Conservation (phyloP, 2,113 vertebrate species). For the Grus americana region DNA sequence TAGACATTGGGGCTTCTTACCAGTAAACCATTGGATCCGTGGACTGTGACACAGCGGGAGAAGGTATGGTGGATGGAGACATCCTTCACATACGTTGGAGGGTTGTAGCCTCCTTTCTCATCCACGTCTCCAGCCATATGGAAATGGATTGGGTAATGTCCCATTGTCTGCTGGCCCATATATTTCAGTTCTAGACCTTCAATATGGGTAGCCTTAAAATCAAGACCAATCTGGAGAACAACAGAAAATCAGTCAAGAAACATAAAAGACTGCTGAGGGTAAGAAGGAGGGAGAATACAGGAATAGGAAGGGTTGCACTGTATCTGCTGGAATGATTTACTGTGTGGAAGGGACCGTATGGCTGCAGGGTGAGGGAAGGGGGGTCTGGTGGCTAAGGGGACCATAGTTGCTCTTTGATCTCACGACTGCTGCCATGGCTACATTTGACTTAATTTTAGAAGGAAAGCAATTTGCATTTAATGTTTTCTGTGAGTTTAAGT, state of each 20-base stretch:
- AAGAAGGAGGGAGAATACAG: neutral
- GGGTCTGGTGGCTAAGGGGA: neutral
- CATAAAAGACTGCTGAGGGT: neutral
- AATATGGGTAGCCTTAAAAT: constrained; percentile 87
- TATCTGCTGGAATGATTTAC: neutral
- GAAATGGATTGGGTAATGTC: constrained; percentile 96
- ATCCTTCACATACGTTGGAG: constrained; percentile 84
- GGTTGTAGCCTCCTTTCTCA: constrained; percentile 86
- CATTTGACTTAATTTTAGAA: neutral
- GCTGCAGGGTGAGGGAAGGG: neutral
- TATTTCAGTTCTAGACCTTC: constrained; percentile 89
- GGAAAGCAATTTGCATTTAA: neutral
- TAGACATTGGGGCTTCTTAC: constrained; percentile 73
- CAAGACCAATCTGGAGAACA: constrained; percentile 81
- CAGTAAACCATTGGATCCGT: constrained; percentile 94
- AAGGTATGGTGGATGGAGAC: constrained; percentile 93
- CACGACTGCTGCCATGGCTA: neutral
- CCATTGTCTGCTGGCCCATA: constrained; percentile 96
- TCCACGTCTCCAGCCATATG: constrained; percentile 95
- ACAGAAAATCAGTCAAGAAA: neutral
- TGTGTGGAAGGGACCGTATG: neutral
- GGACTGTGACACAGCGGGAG: constrained; percentile 93
- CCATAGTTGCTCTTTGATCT: neutral
- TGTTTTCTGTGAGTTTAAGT: neutral
- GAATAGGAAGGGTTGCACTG: neutral